phyloP scores from a whole-genome alignment of 2,113 vertebrate species.

The Tragelaphus buxtoni region DNA sequence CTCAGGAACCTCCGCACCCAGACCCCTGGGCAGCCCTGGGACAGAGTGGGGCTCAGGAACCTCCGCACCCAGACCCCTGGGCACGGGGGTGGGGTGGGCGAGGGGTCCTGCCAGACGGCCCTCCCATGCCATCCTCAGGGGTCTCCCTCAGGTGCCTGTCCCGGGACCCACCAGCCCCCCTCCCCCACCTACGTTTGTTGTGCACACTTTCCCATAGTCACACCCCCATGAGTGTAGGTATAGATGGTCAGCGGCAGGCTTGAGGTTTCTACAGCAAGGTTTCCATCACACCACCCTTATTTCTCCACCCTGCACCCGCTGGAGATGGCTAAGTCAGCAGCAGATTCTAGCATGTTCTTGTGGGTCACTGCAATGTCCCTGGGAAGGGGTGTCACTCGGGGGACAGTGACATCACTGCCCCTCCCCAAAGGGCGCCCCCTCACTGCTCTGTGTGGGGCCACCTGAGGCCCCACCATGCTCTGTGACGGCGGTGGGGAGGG shows the following conservation, averaged over 20 bases:
- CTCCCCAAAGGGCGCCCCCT: fast-evolving
- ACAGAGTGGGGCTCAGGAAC: no score
- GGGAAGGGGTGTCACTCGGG: background rate
- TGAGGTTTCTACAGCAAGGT: fast-evolving
- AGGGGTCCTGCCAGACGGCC: fast-evolving
- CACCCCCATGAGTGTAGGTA: fast-evolving
- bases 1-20: no score
- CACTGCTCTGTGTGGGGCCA: no score
- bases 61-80: background rate
- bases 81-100: background rate
- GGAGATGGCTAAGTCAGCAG: background rate
- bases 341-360: background rate
- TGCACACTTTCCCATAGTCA: fast-evolving
- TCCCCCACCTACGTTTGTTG: background rate
- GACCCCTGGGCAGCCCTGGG: no score
- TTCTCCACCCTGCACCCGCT: background rate
- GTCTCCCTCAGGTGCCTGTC: no score
- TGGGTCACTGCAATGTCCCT: background rate
- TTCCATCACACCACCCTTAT: background rate
- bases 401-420: background rate
- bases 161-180: no score
- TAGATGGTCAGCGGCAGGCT: fast-evolving
- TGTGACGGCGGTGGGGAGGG: fast-evolving
- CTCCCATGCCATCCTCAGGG: background rate
- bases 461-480: fast-evolving